These are phyloP conservation scores for Enteromius afrohamiltoni DNA, from an alignment of 2,797 vertebrate species.

Conservation along the genomic window DNA sequence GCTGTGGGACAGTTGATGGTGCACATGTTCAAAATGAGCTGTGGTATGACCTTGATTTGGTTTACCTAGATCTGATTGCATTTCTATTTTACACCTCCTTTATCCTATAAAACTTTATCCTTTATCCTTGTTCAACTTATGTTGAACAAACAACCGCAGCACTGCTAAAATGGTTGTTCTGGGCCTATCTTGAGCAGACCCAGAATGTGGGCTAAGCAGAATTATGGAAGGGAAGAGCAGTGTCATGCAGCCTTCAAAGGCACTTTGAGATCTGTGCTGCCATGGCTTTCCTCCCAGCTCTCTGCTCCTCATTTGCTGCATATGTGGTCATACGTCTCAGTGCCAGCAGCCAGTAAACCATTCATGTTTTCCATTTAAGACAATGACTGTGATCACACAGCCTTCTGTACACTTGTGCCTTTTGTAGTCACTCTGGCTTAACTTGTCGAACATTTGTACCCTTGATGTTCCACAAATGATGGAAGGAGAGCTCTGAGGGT, in stretches of 20 bases:
- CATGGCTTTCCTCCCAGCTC: slow-evolving; percentile 56
- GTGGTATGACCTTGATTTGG: neutral
- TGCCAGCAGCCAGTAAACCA: slow-evolving; percentile 57
- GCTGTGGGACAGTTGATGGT: neutral
- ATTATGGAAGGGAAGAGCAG: slow-evolving; percentile 32
- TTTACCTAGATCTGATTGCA: neutral
- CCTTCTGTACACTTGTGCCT: slow-evolving; percentile 50
- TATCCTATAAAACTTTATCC: neutral
- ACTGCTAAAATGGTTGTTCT: neutral
- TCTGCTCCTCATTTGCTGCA: slow-evolving; percentile 67
- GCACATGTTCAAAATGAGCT: neutral
- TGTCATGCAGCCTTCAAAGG: slow-evolving; percentile 44
- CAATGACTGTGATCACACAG: slow-evolving; percentile 60
- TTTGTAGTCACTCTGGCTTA: slow-evolving; percentile 63
- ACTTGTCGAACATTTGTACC: slow-evolving; percentile 63
- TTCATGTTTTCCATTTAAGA: slow-evolving; percentile 64
- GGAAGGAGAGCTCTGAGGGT: slow-evolving; percentile 64
- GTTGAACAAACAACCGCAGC: too few relatives aligned
- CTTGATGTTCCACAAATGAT: slow-evolving; percentile 58
- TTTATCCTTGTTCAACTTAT: too few relatives aligned
- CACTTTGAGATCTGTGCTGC: slow-evolving; percentile 51
- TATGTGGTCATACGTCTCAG: slow-evolving; percentile 62
- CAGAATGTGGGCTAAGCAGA: neutral
- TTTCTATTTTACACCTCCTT: neutral
- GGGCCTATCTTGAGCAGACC: neutral